Base-by-base conservation (phyloP, 2,888 invertebrate genomes). In the Abrostola triplasia region DNA sequence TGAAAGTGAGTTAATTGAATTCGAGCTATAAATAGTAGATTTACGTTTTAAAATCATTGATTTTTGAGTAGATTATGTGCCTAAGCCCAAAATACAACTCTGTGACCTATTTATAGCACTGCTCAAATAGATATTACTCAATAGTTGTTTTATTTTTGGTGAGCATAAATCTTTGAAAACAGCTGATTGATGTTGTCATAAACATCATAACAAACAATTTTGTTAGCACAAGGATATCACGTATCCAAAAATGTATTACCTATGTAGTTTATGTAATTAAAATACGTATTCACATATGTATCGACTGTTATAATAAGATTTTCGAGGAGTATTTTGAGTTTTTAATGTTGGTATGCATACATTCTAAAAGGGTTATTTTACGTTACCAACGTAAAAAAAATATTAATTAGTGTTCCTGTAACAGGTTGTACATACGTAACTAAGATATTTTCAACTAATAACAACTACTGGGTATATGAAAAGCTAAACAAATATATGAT, bases 181-280 rank as follows among this genome's bases (percentile, higher is more conserved):
- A 77, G 77, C 79, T 79, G 77, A 67, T 70, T 64, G 47, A 44
- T 64, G 66, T 64, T 70, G 64, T 66, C 66, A 58, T 54, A 36
- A 42, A 54, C 11, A 42, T 24, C n/a, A 54, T 35, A 37, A 51
- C 54, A 74, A 55, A 74, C 70, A 70, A 57, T 42, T 36, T 51
- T 52, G 47, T 42, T 24, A 11, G 11, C 10, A 5, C 35, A 13
- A 41, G 24, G 5, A 53, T 40, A 24, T 11, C 11, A 40, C 8
- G 13, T 9, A 40, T 40, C 0, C 4, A 24, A 24, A 24, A 24
- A 24, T 24, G 24, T 24, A 24, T 24, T 24, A 24, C 24, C n/a
- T n/a, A n/a, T n/a, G 24, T 4, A 2, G 24, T 24, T 24, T 4
- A 24, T 2, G 24, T 24, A 24, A 24, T 24, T 24, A 24, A 24